A percentile compares a stretch with the other conserved stretches of the same genome.
Conservation (phyloP, 2,113 vertebrate genomes). For the Heterotis niloticus region DNA sequence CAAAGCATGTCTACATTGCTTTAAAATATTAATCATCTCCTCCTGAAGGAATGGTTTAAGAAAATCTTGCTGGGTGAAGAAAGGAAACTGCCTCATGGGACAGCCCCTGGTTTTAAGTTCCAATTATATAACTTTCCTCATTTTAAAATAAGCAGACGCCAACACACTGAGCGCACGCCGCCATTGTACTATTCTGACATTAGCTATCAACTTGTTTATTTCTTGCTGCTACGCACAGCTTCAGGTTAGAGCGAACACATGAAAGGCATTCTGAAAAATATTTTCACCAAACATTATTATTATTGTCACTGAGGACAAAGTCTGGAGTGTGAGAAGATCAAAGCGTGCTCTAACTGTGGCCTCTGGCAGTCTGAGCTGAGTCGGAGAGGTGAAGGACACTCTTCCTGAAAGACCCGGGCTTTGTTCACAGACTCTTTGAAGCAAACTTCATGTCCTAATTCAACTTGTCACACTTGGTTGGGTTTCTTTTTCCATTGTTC, state of each 20-base stretch:
- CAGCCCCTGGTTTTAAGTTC: conserved; percentile 1
- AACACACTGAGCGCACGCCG: not conserved
- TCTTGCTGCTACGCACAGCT: conserved; percentile 16
- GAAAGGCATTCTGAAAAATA: conserved; percentile 35
- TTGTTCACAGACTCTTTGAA: conserved; percentile 54
- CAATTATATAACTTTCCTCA: not conserved
- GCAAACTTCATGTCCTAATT: conserved; percentile 54
- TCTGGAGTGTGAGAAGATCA: conserved; percentile 50
- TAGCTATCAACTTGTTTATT: conserved; percentile 32
- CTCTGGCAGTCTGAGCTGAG: conserved; percentile 44
- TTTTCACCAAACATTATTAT: conserved; percentile 50
- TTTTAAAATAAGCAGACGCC: not conserved
- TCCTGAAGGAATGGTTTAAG: not conserved
- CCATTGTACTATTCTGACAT: not conserved
- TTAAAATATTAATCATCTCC: not conserved
- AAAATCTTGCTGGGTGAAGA: not conserved
- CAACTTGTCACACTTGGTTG: conserved; percentile 44
- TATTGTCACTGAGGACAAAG: conserved; percentile 48
- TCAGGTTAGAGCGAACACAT: conserved; percentile 34
- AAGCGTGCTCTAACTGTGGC: conserved; percentile 47
- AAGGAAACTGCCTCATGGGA: not conserved
- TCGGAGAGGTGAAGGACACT: conserved; percentile 58
- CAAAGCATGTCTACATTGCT: not conserved
- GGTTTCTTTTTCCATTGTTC: conserved; percentile 32
- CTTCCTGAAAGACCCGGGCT: conserved; percentile 40